A percentile compares a stretch with the other conserved stretches of the same genome.
These are phyloP conservation scores for Osmerus eperlanus DNA, from an alignment of 2,113 vertebrate genomes.

Conservation along the genomic window DNA sequence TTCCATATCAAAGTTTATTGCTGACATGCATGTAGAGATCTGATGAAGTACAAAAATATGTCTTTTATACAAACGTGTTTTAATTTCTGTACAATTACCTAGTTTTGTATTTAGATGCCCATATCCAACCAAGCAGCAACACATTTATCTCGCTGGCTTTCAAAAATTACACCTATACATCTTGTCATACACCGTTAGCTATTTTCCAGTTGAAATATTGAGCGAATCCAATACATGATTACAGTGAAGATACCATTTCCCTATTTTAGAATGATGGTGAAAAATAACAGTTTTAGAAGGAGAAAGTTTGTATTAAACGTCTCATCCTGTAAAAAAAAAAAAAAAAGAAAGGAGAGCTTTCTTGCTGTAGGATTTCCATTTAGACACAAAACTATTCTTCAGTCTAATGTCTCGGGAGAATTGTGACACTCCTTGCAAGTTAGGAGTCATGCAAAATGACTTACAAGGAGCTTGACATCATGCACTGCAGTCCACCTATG, in stretches of 20 bases:
- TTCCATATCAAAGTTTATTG: slow-evolving; percentile 94
- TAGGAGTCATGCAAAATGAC: slow-evolving; percentile 66
- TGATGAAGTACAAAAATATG: slow-evolving; percentile 98
- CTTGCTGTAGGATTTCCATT: slow-evolving; percentile 14
- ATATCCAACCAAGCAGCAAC: slow-evolving; percentile 67
- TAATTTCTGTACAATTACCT: slow-evolving; percentile 83
- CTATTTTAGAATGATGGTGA: slow-evolving; percentile 32
- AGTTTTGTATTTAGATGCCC: slow-evolving; percentile 72
- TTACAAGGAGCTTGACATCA: slow-evolving; percentile 50
- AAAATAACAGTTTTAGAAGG: slow-evolving; percentile 32
- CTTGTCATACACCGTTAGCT: slow-evolving; percentile 45
- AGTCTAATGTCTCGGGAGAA: slow-evolving; percentile 19
- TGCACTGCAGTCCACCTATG: slow-evolving; percentile 44
- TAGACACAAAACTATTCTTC: slow-evolving; percentile 2
- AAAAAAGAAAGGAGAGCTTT: not conserved
- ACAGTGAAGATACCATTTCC: slow-evolving; percentile 32
- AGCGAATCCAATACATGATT: slow-evolving; percentile 42
- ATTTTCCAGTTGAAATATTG: slow-evolving; percentile 69
- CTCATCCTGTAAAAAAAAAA: not conserved
- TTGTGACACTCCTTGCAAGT: slow-evolving; percentile 50
- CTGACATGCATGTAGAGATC: slow-evolving; percentile 96
- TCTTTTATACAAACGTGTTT: slow-evolving; percentile 93
- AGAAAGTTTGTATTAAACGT: not conserved
- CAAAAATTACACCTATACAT: slow-evolving; percentile 53
- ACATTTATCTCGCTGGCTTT: slow-evolving; percentile 63